These are phyloP conservation scores for Heliangelus exortis DNA, from an alignment of 2,797 vertebrate genomes.

Conservation along the genomic window DNA sequence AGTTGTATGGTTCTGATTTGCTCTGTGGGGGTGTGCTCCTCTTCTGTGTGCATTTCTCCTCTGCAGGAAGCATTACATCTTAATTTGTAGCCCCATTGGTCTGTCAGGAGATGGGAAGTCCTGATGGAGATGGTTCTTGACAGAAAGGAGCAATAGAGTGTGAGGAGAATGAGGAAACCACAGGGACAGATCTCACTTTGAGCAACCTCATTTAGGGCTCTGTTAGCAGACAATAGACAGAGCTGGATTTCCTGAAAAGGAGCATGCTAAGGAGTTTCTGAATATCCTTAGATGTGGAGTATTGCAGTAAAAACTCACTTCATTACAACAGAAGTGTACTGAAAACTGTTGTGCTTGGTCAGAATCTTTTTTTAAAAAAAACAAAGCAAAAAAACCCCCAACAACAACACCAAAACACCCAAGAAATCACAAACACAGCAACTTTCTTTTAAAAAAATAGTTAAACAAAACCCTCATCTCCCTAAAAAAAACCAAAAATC, in stretches of 20 bases:
- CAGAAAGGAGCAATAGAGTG: background rate
- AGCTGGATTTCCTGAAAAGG: background rate
- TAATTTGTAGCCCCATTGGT: background rate
- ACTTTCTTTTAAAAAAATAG: background rate
- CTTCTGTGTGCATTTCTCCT: background rate
- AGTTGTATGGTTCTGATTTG: background rate
- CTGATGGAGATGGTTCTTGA: background rate
- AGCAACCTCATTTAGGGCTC: background rate
- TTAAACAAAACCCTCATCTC: background rate
- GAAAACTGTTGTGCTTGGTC: background rate
- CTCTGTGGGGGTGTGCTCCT: background rate
- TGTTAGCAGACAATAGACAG: background rate
- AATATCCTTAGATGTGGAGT: background rate
- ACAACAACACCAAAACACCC: too few relatives aligned
- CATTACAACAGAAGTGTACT: background rate
- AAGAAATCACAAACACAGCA: background rate
- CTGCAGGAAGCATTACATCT: background rate
- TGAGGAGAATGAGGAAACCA: background rate
- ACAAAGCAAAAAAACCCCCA: background rate
- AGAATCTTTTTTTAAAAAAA: background rate
- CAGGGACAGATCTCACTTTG: background rate
- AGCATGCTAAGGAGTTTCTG: background rate
- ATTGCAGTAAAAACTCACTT: background rate
- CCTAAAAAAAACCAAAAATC: fast-evolving
- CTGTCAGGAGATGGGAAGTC: background rate